These are phyloP conservation scores for Paratilapia polleni DNA, from an alignment of 2,113 vertebrate species.

Conservation along the genomic window DNA sequence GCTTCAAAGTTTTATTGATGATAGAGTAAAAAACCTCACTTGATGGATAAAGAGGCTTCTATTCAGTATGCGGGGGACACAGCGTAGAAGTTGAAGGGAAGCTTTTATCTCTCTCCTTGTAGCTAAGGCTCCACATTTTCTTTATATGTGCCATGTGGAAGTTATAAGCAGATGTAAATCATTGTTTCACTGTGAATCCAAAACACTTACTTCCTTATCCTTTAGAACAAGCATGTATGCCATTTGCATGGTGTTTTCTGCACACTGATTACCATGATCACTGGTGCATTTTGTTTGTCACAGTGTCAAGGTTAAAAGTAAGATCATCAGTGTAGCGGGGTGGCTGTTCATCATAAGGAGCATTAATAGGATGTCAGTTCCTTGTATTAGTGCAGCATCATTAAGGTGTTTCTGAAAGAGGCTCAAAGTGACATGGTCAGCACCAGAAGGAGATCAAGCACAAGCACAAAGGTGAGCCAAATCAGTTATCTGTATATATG, in stretches of 20 bases:
- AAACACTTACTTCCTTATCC: conserved; percentile 1
- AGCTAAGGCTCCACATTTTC: conserved; percentile 43
- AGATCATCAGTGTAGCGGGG: not conserved
- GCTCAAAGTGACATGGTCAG: not conserved
- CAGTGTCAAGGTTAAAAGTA: not conserved
- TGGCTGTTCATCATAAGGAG: not conserved
- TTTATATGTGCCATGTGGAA: conserved; percentile 42
- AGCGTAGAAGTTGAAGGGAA: conserved; percentile 21
- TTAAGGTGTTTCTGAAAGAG: not conserved
- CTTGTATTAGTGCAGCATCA: not conserved
- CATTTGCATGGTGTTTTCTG: conserved; percentile 24
- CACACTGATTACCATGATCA: not conserved
- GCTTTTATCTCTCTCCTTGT: conserved; percentile 65
- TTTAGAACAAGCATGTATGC: not conserved
- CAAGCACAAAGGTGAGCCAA: conserved; percentile 10
- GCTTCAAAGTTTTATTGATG: conserved; percentile 69
- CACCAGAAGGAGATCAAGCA: not conserved
- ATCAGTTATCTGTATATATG: not conserved
- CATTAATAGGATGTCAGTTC: not conserved
- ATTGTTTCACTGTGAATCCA: conserved; percentile 48
- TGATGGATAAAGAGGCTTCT: conserved; percentile 63
- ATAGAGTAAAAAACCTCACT: conserved; percentile 34
- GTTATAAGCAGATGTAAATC: conserved; percentile 53
- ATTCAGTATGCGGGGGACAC: conserved; percentile 58
- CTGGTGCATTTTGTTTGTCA: not conserved